These are phyloP conservation scores for Enteromius radiatus DNA, from an alignment of 2,797 vertebrate species.

Conservation along the genomic window DNA sequence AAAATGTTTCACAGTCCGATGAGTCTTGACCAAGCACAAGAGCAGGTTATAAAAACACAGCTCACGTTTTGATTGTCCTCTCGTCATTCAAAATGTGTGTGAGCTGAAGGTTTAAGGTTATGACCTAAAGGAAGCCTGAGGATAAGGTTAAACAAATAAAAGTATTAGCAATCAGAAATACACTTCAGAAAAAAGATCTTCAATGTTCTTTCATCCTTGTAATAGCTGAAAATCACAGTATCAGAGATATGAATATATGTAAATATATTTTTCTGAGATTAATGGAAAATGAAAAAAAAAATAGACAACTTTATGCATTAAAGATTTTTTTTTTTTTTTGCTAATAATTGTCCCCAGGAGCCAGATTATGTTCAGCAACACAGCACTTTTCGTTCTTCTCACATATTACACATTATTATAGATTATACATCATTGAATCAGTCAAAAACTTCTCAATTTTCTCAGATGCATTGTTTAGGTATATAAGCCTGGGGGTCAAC, in stretches of 20 bases:
- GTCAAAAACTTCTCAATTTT: not conserved
- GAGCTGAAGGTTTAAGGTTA: constrained; percentile 25
- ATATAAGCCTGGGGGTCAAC: constrained; percentile 30
- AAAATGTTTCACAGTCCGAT: constrained; percentile 59
- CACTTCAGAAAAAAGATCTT: not conserved
- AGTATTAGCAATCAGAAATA: not conserved
- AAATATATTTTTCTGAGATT: not conserved
- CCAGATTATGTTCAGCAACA: constrained; percentile 16
- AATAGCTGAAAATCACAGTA: not conserved
- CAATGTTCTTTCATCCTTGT: not conserved
- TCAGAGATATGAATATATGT: not conserved
- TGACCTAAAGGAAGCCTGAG: constrained; percentile 17
- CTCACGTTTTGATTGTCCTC: constrained; percentile 26
- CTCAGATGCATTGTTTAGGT: constrained; percentile 1
- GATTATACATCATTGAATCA: not conserved
- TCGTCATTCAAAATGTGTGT: constrained; percentile 19
- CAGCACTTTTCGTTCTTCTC: not conserved
- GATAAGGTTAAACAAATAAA: constrained; percentile 20
- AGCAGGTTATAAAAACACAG: constrained; percentile 44
- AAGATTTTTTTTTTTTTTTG: not conserved
- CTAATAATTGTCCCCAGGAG: constrained; percentile 6
- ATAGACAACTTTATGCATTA: not conserved
- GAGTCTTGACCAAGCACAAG: constrained; percentile 57
- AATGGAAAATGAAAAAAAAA: not conserved
- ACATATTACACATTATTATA: constrained; percentile 1